These are phyloP conservation scores for Neelides folsomi DNA, from an alignment of 2,888 invertebrate species.

Conservation along the genomic window DNA sequence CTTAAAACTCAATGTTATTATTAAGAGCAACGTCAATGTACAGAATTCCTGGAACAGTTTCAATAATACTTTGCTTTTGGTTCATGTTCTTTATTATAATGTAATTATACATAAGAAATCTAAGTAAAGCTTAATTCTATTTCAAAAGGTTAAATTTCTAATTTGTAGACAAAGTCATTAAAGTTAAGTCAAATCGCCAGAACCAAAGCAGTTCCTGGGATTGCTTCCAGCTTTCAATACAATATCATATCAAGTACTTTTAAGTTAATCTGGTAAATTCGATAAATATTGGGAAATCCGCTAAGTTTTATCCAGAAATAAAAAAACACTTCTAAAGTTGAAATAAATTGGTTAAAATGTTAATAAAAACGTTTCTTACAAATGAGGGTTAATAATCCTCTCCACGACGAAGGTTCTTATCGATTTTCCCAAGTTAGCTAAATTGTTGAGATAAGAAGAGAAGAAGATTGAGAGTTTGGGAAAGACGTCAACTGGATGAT, in stretches of 20 bases:
- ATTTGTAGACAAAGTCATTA: no score
- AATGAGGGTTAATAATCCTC: constrained; percentile 47
- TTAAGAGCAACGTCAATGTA: no score
- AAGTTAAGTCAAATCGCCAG: no score
- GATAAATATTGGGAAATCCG: background rate
- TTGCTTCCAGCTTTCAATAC: background rate
- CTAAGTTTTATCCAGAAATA: background rate
- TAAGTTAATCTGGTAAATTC: background rate
- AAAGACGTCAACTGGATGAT: constrained; percentile 71
- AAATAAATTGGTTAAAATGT: background rate
- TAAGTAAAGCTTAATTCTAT: no score
- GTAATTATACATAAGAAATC: no score
- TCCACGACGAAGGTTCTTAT: constrained; percentile 61
- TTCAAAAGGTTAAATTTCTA: no score
- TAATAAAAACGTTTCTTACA: no score
- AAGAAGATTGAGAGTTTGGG: constrained; percentile 69
- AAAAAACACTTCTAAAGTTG: background rate
- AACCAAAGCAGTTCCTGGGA: no score
- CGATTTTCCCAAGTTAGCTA: constrained; percentile 54
- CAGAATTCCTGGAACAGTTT: no score
- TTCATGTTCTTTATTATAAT: no score
- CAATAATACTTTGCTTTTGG: no score
- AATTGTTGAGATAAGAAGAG: constrained; percentile 50
- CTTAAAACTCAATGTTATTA: no score
- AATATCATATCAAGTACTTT: background rate